Evolutionary conservation across 2,888 invertebrate genomes (phyloP), one percentile per base, ranked within the genome.

Genomic region (Laspeyria flexula): DNA sequence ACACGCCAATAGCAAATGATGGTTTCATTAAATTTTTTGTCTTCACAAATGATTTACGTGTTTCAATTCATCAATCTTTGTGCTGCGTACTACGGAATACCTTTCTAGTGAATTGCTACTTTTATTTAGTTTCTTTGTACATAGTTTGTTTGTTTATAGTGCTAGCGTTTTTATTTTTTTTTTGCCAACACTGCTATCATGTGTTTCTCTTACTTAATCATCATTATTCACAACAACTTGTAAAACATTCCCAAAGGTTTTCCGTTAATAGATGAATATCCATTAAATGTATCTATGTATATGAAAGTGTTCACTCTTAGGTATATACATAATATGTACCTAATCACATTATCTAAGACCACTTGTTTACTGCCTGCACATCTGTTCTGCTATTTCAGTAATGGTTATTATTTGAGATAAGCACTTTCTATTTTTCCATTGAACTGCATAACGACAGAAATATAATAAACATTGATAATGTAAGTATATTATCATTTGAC

Each of bases 401-500:
- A 70, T 66, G 61, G 57, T 69, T 64, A 75, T 73, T 71, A 71
- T 64, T 73, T 50, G 25, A 71, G 77, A 81, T 82, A 80, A 73
- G 43, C 40, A 71, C 62, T 75, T 80, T 75, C 74, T 73, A 77
- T 63, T 65, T 79, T 78, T 81, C 77, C 79, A 77, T 55, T 65
- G 43, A 55, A 60, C 46, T 46, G 68, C 79, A 49, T 77, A 74
- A 64, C 75, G 65, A 82, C 78, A 74, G 50, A 51, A 31, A 25
- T 33, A 31, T 31, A 21, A n/a, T 47, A 60, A 45, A 57, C 43
- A n/a, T n/a, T n/a, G n/a, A n/a, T n/a, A n/a, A n/a, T 53, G 50
- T 60, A 65, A 15, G 44, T 41, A 16, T 46, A 41, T 60, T 71
- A 71, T 71, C 65, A 62, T 61, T 67, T 64, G 59, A 65, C 56